Percentiles rank a stretch among this genome's conserved stretches.
Evolutionary conservation across 2,888 invertebrate genomes (phyloP).

Genomic region (Drosophila kambysellisi): DNA sequence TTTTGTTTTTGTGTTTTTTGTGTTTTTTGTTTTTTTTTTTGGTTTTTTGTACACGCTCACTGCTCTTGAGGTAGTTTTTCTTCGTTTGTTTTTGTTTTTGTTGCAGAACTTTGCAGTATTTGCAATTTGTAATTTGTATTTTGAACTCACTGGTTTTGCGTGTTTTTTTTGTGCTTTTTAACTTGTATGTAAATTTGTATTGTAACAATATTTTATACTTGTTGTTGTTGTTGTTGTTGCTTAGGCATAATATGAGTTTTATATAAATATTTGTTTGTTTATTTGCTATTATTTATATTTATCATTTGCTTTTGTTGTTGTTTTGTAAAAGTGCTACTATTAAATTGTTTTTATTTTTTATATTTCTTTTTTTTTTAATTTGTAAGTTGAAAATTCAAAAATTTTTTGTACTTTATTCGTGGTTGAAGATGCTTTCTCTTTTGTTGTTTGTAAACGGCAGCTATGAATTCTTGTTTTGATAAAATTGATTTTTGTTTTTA

Average conservation of each 20-base stretch:
- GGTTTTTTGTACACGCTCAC: slow-evolving; percentile 57
- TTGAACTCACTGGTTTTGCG: slow-evolving; percentile 64
- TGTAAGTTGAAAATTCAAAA: slow-evolving; percentile 65
- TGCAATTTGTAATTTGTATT: slow-evolving; percentile 36
- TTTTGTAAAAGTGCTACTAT: slow-evolving; percentile 73
- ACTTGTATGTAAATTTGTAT: slow-evolving; percentile 50
- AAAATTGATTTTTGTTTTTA: slow-evolving; percentile 30
- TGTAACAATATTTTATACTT: slow-evolving; percentile 41
- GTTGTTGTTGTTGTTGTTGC: slow-evolving; percentile 46
- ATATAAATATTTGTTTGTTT: slow-evolving; percentile 55
- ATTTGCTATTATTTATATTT: slow-evolving; percentile 39
- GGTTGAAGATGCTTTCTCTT: slow-evolving; percentile 67
- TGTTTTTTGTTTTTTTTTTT: slow-evolving; percentile 33
- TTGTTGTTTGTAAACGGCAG: slow-evolving; percentile 63
- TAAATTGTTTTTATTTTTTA: slow-evolving; percentile 45
- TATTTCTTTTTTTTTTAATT: slow-evolving; percentile 59
- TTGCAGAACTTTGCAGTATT: slow-evolving; percentile 19
- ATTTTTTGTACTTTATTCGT: slow-evolving; percentile 70
- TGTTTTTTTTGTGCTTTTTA: slow-evolving; percentile 39
- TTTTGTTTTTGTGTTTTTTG: no score
- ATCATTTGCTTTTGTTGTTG: slow-evolving; percentile 29
- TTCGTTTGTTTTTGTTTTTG: slow-evolving; percentile 24
- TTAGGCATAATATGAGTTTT: slow-evolving; percentile 44
- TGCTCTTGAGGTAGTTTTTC: slow-evolving; percentile 76
- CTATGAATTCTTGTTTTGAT: slow-evolving; percentile 51